Conservation (phyloP, 2,888 invertebrate genomes). For the Sesia bembeciformis region DNA sequence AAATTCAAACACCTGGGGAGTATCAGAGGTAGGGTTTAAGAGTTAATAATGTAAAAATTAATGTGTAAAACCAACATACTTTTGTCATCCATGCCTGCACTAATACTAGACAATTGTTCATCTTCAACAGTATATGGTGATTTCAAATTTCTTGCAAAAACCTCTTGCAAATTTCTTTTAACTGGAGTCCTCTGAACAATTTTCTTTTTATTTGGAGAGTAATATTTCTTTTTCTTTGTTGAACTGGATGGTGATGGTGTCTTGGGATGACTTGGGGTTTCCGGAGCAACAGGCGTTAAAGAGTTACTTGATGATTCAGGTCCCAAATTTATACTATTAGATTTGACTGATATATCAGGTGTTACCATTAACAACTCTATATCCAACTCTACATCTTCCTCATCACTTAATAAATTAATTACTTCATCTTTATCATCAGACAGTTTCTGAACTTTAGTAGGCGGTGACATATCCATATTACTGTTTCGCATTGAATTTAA, state of each 20-base stretch:
- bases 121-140: constrained; percentile 5
- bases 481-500: too few species aligned
- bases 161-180: constrained; percentile 29
- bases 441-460: neutral
- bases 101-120: constrained; percentile 17
- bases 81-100: constrained; percentile 43
- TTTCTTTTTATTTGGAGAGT: constrained; percentile 47
- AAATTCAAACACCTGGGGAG: too few species aligned
- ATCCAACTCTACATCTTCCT: neutral
- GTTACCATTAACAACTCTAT: neutral
- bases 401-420: neutral
- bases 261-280: neutral
- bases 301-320: constrained; percentile 2
- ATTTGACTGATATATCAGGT: neutral
- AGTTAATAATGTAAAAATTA: too few species aligned
- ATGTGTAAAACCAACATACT: constrained; percentile 30
- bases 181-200: constrained; percentile 22
- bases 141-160: constrained; percentile 9
- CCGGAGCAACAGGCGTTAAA: constrained; percentile 10
- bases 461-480: neutral
- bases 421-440: neutral
- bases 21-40: too few species aligned
- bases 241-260: neutral
- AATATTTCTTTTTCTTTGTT: constrained; percentile 25
- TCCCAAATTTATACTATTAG: neutral